Conservation (phyloP, 2,113 vertebrate species). For the Ageneiosus marmoratus region DNA sequence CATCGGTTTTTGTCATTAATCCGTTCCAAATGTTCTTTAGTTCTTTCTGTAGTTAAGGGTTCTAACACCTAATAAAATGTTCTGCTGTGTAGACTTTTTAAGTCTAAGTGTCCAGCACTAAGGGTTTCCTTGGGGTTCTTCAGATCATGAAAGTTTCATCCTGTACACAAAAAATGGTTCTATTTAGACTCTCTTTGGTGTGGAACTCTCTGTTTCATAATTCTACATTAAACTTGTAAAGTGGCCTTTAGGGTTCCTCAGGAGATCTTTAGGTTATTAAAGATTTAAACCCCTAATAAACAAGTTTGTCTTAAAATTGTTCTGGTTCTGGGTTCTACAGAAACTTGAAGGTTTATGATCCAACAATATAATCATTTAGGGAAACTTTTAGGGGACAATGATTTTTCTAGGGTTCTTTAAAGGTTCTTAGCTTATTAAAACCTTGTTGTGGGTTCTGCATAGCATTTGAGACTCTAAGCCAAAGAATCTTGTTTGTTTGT, state of each 20-base stretch:
- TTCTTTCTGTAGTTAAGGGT: neutral
- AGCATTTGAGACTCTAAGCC: neutral
- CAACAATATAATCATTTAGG: neutral
- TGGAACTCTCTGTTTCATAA: neutral
- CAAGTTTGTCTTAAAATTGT: neutral
- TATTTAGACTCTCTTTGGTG: neutral
- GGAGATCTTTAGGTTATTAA: neutral
- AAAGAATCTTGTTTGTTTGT: neutral
- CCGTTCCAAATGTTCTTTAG: neutral
- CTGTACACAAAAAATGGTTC: no score
- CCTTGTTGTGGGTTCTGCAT: neutral
- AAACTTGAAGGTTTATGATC: neutral
- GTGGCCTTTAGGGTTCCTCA: neutral
- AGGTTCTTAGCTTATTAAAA: neutral
- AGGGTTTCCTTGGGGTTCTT: neutral
- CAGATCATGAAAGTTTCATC: neutral
- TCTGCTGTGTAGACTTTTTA: no score
- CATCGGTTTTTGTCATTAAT: no score
- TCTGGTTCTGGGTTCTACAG: neutral
- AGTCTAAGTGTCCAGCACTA: neutral
- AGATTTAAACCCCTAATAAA: neutral
- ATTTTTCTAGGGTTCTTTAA: neutral
- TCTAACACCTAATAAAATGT: neutral
- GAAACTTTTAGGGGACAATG: neutral
- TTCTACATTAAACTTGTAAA: neutral